Conservation (phyloP, 1,140 invertebrate genomes). For the Ephestia elutella region DNA sequence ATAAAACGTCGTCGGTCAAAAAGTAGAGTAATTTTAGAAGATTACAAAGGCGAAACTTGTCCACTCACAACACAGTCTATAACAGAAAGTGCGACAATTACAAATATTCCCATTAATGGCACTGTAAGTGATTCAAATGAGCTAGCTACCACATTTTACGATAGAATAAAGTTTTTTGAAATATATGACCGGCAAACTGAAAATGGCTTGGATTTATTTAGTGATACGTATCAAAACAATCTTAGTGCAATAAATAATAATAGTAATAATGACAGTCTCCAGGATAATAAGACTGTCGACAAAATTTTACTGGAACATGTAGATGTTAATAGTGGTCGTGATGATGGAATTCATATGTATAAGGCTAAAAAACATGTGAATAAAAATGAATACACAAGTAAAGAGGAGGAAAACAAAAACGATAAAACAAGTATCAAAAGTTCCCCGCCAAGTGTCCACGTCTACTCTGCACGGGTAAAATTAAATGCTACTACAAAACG, state of each 20-base stretch:
- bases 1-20: neutral
- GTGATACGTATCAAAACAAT: neutral
- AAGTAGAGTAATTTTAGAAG: neutral
- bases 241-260: neutral
- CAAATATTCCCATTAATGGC: neutral
- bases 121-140: neutral
- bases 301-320: constrained; percentile 31
- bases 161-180: constrained; percentile 62
- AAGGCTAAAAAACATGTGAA: constrained; percentile 34
- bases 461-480: neutral
- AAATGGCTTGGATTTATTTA: neutral
- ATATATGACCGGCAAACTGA: constrained; percentile 52
- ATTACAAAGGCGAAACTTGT: constrained; percentile 7
- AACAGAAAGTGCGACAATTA: neutral
- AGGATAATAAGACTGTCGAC: neutral
- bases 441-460: neutral
- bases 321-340: constrained; percentile 17
- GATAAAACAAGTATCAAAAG: neutral
- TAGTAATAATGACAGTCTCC: neutral
- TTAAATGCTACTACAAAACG: neutral
- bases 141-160: constrained; percentile 26
- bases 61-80: neutral
- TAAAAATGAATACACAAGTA: constrained; percentile 5
- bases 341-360: constrained; percentile 20
- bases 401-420: no score